Base-by-base conservation (phyloP, 1,140 invertebrate species). In the Drosophila repleta region DNA sequence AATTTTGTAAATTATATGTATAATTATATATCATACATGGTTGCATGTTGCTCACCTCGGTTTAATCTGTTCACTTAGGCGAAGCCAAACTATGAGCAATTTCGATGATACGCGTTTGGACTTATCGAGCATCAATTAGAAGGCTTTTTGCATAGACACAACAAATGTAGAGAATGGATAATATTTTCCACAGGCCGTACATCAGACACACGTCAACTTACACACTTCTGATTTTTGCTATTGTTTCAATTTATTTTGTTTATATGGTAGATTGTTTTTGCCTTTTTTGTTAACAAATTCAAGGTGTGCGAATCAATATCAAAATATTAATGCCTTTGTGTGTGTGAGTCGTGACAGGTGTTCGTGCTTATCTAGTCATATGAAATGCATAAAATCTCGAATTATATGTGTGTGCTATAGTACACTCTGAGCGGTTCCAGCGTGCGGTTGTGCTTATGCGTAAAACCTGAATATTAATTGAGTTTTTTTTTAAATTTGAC, bases 291-390 rank as follows among this genome's bases (percentile, higher is more conserved):
- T 77, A 65, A 76, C 64, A 51, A 69, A 68, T 82, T 88, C 82
- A 87, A 87, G 82, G 82, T 87, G 76, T 84, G 68, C 49, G 63
- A 76, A 20, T 63, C 65, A 63, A 73, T 73, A 67, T 66, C 62
- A 67, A 73, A 67, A 55, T 67, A 64, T 56, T 49, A 61, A 17
- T 55, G 43, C 39, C 15, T 21, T 65, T 70, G 48, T 70, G n/a
- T 17, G 71, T 64, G 49, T 72, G 20, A 41, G 29, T 51, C 41
- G 48, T 46, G 57, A 60, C 80, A 84, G 76, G 64, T 83, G 81
- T 74, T 83, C 82, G 82, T 87, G 82, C 82, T 81, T 78, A 85
- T 85, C 82, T 82, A 71, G 83, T 88, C 52, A 84, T 87, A 85
- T 73, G 82, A 87, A 88, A 63, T 87, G 79, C 82, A 87, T 88